Evolutionary conservation across 2,113 vertebrate species (phyloP).

Genomic region (Oncorhynchus keta): DNA sequence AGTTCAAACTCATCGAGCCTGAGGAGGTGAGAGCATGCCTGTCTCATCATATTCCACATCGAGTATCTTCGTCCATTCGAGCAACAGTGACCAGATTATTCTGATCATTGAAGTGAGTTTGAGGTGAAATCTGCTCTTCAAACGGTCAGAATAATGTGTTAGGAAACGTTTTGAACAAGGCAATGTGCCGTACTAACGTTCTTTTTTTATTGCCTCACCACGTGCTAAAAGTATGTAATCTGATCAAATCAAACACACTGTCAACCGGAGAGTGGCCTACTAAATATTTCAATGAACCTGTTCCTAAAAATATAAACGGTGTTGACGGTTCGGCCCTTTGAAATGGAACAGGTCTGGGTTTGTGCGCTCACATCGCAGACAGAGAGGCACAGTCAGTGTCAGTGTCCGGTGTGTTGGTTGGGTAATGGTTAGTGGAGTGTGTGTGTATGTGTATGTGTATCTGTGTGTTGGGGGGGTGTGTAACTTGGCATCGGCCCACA

Average conservation of each 20-base stretch:
- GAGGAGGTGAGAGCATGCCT: slow-evolving; percentile 84
- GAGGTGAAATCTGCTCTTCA: neutral
- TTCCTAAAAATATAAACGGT: slow-evolving; percentile 48
- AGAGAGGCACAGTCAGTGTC: slow-evolving; percentile 53
- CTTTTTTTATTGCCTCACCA: neutral
- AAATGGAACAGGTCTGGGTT: slow-evolving; percentile 57
- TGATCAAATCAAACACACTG: slow-evolving; percentile 23
- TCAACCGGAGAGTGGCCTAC: slow-evolving; percentile 13
- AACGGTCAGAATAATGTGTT: neutral
- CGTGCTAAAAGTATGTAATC: neutral
- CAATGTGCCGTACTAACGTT: neutral
- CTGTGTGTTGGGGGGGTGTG: slow-evolving; percentile 21
- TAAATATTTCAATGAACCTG: slow-evolving; percentile 55
- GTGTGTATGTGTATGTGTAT: slow-evolving; percentile 15
- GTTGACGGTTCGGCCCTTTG: slow-evolving; percentile 47
- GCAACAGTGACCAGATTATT: neutral
- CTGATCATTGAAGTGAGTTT: neutral
- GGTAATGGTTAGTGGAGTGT: slow-evolving; percentile 32
- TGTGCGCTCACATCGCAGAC: slow-evolving; percentile 48
- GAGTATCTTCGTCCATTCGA: neutral
- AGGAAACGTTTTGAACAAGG: neutral
- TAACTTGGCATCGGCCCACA: slow-evolving; percentile 58
- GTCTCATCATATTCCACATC: neutral
- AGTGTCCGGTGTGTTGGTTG: slow-evolving; percentile 15
- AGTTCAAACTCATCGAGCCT: slow-evolving; percentile 97